Evolutionary conservation across 2,888 invertebrate species (phyloP).

Genomic region (Coelopa pilipes): DNA sequence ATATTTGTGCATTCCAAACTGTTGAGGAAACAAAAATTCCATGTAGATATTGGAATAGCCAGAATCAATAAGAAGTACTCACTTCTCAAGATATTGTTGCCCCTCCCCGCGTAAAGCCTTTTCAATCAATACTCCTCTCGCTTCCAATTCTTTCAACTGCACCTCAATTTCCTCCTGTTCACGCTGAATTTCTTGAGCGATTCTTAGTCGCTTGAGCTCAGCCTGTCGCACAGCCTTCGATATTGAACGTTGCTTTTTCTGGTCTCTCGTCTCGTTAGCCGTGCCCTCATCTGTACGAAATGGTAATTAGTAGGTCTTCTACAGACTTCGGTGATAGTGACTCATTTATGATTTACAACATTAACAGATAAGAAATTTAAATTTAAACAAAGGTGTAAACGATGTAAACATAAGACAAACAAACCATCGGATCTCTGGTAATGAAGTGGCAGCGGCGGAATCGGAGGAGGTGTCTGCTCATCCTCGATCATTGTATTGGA

Average conservation of each 20-base stretch:
- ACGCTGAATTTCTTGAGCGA: constrained; percentile 88
- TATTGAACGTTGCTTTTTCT: constrained; percentile 68
- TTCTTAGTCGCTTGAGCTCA: constrained; percentile 76
- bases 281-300: constrained; percentile 62
- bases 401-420: constrained; percentile 49
- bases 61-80: too few species aligned
- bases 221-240: constrained; percentile 74
- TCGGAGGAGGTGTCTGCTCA: constrained; percentile 74
- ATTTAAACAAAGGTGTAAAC: too few species aligned
- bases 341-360: constrained; percentile 22
- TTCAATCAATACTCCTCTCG: constrained; percentile 81
- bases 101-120: constrained; percentile 82
- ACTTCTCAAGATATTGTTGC: constrained; percentile 56
- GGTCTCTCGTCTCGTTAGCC: constrained; percentile 66
- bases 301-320: not conserved
- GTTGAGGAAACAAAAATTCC: not conserved
- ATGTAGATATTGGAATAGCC: not conserved
- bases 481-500: constrained; percentile 53
- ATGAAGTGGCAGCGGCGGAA: constrained; percentile 74
- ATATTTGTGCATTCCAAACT: constrained; percentile 61
- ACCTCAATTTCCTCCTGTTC: constrained; percentile 87
- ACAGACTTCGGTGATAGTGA: too few species aligned
- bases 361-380: not conserved
- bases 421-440: constrained; percentile 70
- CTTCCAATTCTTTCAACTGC: constrained; percentile 80